Base-by-base conservation (phyloP, 2,888 invertebrate species). In the Sesia bembeciformis region DNA sequence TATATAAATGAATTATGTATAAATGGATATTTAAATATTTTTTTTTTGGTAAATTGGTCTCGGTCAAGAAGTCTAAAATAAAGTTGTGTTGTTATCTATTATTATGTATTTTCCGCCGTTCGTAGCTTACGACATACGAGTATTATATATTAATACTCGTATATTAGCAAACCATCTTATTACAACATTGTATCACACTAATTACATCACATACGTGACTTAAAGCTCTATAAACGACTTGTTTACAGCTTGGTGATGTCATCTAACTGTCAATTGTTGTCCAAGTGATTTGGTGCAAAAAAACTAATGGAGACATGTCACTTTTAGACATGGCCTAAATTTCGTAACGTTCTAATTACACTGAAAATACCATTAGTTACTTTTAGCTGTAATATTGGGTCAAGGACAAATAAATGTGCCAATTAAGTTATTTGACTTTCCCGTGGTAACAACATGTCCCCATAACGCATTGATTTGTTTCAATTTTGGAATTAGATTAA, bases 301-400 rank as follows among this genome's bases (percentile, higher is more conserved):
- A 54, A 60, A 56, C 46, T 56, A 61, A 66, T 62, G 55, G 60
- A 63, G 59, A 64, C 53, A 57, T 62, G 65, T 62, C 61, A 67
- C 57, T 63, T 63, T 55, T 50, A 56, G 57, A 40, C 53, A 46
- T 54, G 49, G 60, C 57, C 61, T 60, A 50, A 39, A 65, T 62
- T 63, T 60, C 61, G 57, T 57, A 54, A 59, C 61, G 58, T 59
- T 63, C 63, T 59, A 61, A 59, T 58, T 57, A 58, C 49, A 60
- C 60, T 64, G 59, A 55, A 58, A 54, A 56, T 59, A 52, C 57
- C 62, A 58, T 61, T 54, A 59, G 59, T 62, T 8, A 60, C 58
- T 64, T 62, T 62, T 53, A 46, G 52, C 54, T 51, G 51, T 58
- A 58, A 59, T 69, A 64, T 62, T 52, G 51, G 65, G 65, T 59